Percentiles rank a stretch among this genome's conserved stretches.
Evolutionary conservation across 2,888 invertebrate species (phyloP).

Genomic region (Catonia carolina): DNA sequence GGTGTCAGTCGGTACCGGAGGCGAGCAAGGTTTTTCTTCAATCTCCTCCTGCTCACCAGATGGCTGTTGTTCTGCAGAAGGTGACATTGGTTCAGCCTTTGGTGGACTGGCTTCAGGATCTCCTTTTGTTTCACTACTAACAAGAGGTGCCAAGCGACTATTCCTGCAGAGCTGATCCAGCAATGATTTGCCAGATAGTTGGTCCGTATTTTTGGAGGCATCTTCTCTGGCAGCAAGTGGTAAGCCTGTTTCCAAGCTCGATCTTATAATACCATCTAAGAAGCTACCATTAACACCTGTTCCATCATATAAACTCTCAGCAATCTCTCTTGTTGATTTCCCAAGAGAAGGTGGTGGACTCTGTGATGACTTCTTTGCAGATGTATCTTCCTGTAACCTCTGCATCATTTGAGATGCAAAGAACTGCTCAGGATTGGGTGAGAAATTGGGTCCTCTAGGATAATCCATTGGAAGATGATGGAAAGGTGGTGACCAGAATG

Average conservation of each 20-base stretch:
- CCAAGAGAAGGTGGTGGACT: conserved; percentile 32
- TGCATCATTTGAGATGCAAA: conserved; percentile 75
- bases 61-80: conserved; percentile 38
- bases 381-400: conserved; percentile 62
- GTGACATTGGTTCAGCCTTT: conserved; percentile 40
- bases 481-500: conserved; percentile 69
- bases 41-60: conserved; percentile 17
- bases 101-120: conserved; percentile 40
- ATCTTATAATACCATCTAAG: conserved; percentile 75
- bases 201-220: not conserved
- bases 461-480: conserved; percentile 49
- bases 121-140: conserved; percentile 38
- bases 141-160: conserved; percentile 40
- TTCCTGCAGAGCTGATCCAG: conserved; percentile 61
- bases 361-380: conserved; percentile 33
- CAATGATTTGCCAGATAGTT: conserved; percentile 50
- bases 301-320: conserved; percentile 59
- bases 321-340: conserved; percentile 52
- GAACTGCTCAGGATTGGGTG: conserved; percentile 60
- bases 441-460: conserved; percentile 43
- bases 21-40: not conserved
- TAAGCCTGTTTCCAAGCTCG: conserved; percentile 66
- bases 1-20: conserved; percentile 38
- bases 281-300: conserved; percentile 66
- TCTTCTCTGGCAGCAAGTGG: conserved; percentile 15